Percentiles rank a stretch among this genome's conserved stretches.
These are phyloP conservation scores for Engystomops pustulosus DNA, from an alignment of 2,113 vertebrate species.

Conservation along the genomic window DNA sequence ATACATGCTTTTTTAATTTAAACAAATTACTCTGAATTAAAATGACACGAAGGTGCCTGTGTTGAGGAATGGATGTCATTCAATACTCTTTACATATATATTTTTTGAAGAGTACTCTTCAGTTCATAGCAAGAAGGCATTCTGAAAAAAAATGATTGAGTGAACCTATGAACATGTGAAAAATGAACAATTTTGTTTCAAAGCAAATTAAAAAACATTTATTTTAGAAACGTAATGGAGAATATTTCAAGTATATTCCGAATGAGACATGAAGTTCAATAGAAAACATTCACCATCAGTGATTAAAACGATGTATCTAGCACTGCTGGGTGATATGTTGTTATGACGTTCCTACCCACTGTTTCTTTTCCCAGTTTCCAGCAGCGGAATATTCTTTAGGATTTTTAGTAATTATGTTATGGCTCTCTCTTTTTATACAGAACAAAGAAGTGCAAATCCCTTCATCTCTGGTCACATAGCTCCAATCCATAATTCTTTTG, in stretches of 20 bases:
- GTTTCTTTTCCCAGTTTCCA: background rate
- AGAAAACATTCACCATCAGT: background rate
- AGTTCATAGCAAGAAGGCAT: background rate
- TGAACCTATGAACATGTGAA: background rate
- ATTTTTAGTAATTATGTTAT: background rate
- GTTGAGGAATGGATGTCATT: background rate
- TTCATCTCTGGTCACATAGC: too few species aligned
- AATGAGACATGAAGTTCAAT: slow-evolving; percentile 11
- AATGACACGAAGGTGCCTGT: too few species aligned
- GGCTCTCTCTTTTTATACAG: background rate
- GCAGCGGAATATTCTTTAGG: background rate
- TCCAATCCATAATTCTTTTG: too few species aligned
- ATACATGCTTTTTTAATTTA: too few species aligned
- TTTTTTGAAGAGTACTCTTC: background rate
- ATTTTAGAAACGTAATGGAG: background rate
- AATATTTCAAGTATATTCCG: slow-evolving; percentile 28
- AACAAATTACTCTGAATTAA: too few species aligned
- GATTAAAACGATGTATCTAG: slow-evolving; percentile 48
- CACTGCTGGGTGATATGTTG: slow-evolving; percentile 37
- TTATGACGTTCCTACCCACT: slow-evolving; percentile 17
- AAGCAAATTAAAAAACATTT: slow-evolving; percentile 25
- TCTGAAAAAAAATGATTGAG: background rate
- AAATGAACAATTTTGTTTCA: background rate
- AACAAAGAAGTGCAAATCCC: too few species aligned
- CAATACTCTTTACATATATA: background rate